phyloP scores from a whole-genome alignment of 2,797 vertebrate species.

The Urophycis tenuis region DNA sequence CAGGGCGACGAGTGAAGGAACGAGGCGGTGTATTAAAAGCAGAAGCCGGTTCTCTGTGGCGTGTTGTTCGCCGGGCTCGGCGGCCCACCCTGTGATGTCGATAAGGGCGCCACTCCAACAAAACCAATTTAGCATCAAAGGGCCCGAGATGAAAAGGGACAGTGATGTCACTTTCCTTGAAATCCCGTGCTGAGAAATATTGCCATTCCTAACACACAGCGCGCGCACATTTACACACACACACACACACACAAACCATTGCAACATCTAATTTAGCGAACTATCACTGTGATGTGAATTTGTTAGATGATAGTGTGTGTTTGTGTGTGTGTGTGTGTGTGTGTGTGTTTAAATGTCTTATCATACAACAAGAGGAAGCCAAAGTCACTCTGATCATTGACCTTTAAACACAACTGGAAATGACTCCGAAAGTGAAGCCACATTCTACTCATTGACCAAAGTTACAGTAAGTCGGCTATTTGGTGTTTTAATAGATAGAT shows the following conservation, averaged over 20 bases:
- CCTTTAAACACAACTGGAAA: not conserved
- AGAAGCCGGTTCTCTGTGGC: too few relatives aligned
- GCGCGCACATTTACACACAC: not conserved
- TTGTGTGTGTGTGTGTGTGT: too few relatives aligned
- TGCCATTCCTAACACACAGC: constrained; percentile 5
- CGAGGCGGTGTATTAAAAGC: too few relatives aligned
- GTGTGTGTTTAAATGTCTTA: not conserved
- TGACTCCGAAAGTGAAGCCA: not conserved
- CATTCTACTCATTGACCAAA: not conserved
- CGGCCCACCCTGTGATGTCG: constrained; percentile 49
- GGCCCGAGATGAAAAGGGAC: constrained; percentile 55
- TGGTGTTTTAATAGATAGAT: too few relatives aligned
- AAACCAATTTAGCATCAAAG: constrained; percentile 64
- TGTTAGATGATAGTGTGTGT: not conserved
- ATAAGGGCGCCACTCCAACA: constrained; percentile 51
- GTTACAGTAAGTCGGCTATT: not conserved
- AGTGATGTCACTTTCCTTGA: constrained; percentile 49
- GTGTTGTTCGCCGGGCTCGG: too few relatives aligned
- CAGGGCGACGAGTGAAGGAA: too few relatives aligned
- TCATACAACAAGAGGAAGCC: not conserved
- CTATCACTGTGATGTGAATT: not conserved
- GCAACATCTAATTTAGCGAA: not conserved
- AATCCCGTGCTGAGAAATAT: constrained; percentile 43
- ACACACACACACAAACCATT: not conserved
- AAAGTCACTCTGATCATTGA: not conserved